A percentile compares a stretch with the other conserved stretches of the same genome.
Evolutionary conservation across 2,888 invertebrate species (phyloP).

Genomic region (Pherbina coryleti): DNA sequence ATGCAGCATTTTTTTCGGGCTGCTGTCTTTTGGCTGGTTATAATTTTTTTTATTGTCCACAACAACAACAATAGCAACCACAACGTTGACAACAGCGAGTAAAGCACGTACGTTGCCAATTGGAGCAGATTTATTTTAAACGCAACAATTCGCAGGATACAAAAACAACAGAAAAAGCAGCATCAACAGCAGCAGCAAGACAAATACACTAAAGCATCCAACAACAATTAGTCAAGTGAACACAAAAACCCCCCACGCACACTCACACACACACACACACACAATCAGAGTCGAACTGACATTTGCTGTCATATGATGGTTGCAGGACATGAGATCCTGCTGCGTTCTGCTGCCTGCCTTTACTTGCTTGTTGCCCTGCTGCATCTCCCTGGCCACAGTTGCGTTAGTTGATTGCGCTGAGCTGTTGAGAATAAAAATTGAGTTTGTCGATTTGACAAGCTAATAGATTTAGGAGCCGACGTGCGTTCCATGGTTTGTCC

Average conservation of each 20-base stretch:
- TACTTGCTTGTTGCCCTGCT: background rate
- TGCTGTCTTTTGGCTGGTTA: background rate
- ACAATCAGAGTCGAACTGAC: conserved; percentile 8
- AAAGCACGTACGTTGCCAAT: conserved; percentile 56
- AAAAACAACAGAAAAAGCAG: conserved; percentile 5
- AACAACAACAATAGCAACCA: background rate
- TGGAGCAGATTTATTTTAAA: conserved; percentile 61
- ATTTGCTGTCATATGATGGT: background rate
- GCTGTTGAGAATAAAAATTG: conserved; percentile 52
- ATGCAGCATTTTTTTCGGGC: background rate
- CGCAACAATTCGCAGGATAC: conserved; percentile 29
- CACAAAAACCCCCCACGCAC: conserved; percentile 16
- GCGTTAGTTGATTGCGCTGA: conserved; percentile 32
- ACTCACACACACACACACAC: conserved; percentile 19
- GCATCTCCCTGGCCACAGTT: background rate
- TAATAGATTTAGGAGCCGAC: conserved; percentile 59
- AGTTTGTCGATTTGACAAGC: conserved; percentile 57
- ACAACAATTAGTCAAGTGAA: background rate
- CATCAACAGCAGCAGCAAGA: conserved; percentile 41
- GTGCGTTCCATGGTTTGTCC: background rate
- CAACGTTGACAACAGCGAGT: background rate
- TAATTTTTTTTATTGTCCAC: background rate
- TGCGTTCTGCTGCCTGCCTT: background rate
- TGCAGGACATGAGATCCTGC: background rate
- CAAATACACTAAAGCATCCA: conserved; percentile 9